phyloP scores from a whole-genome alignment of 2,113 vertebrate genomes.

The Mus spicilegus region DNA sequence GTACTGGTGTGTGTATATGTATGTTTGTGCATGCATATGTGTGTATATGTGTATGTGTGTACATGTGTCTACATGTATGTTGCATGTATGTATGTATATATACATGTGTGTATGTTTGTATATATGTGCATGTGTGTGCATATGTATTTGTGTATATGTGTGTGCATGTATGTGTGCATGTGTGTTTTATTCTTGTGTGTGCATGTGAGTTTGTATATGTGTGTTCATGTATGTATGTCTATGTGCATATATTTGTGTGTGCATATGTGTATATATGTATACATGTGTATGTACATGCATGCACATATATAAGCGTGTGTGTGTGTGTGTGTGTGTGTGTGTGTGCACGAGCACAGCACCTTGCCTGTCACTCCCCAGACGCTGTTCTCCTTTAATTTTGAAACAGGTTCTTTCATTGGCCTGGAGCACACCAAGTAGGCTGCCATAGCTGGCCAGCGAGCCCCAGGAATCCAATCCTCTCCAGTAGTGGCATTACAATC shows the following conservation, averaged over 20 bases:
- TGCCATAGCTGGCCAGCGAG: fast-evolving
- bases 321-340: background rate
- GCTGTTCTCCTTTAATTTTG: background rate
- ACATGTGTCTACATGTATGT: background rate
- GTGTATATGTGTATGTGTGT: background rate
- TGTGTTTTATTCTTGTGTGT: background rate
- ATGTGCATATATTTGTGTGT: too few species aligned
- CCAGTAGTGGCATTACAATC: background rate
- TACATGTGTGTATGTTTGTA: background rate
- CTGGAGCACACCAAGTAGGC: background rate
- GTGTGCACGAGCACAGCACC: too few species aligned
- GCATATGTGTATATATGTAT: too few species aligned
- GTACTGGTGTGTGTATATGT: background rate
- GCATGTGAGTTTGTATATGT: background rate
- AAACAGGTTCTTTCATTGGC: background rate
- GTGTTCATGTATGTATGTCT: background rate
- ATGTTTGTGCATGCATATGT: background rate
- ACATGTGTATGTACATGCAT: too few species aligned
- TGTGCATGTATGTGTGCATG: background rate
- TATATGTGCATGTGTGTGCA: background rate
- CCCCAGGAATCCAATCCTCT: background rate
- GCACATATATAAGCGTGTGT: too few species aligned
- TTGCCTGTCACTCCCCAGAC: background rate
- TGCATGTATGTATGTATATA: background rate
- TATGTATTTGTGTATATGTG: background rate